Evolutionary conservation across 1,140 invertebrate genomes (phyloP).

Genomic region (Fragariocoptes setiger): DNA sequence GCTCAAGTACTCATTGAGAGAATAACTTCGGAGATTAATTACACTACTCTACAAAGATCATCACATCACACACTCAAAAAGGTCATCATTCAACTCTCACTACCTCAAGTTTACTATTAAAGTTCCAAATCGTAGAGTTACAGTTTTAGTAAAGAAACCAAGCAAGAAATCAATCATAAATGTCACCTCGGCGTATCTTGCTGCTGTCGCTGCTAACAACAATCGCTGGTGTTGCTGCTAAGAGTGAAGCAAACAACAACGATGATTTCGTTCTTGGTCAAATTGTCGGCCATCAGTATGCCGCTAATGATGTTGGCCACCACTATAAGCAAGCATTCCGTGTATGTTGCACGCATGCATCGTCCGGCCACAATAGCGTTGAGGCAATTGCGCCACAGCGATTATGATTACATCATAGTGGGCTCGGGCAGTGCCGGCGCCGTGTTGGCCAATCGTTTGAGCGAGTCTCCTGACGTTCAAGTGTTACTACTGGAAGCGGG

Average conservation of each 20-base stretch:
- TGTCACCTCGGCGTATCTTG: no score
- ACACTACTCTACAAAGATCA: no score
- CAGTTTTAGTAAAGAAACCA: no score
- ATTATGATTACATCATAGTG: constrained; percentile 7
- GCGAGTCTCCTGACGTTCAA: constrained; percentile 25
- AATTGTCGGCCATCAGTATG: not conserved
- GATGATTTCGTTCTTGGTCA: not conserved
- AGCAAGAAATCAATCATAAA: no score
- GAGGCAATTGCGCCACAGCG: constrained; percentile 37
- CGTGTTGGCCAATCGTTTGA: constrained; percentile 58
- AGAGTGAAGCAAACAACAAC: not conserved
- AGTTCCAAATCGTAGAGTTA: no score
- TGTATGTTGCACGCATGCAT: not conserved
- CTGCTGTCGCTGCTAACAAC: no score
- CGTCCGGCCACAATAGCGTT: constrained; percentile 17
- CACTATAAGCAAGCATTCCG: not conserved
- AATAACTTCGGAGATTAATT: no score
- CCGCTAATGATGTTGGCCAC: not conserved
- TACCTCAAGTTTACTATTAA: no score
- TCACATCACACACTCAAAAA: no score
- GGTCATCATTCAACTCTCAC: no score
- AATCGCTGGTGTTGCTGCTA: not conserved
- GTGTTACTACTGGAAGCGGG: constrained; percentile 61
- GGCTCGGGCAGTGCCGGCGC: constrained; percentile 53
- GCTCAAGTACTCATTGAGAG: no score